Percentiles rank a stretch among this genome's conserved stretches.
These are phyloP conservation scores for Dendrocopos noguchii DNA, from an alignment of 2,113 vertebrate genomes.

Conservation along the genomic window DNA sequence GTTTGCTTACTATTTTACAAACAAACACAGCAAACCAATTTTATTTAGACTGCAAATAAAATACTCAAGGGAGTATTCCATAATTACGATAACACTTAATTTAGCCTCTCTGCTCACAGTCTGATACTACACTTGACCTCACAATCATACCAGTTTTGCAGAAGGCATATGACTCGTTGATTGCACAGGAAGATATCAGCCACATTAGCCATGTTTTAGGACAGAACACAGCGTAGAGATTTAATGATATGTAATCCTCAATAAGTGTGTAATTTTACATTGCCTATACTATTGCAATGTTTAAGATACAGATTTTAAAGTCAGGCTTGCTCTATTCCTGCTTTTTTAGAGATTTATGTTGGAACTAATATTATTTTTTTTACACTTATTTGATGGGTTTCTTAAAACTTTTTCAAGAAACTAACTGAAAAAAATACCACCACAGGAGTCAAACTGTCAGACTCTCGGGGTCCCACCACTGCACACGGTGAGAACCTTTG, in stretches of 20 bases:
- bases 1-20: not conserved
- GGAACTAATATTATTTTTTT: not conserved
- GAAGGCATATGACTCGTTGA: accelerated
- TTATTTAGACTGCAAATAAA: not conserved
- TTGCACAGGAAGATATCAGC: not conserved
- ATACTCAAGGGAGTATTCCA: not conserved
- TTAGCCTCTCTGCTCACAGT: not conserved
- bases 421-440: not conserved
- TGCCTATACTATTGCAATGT: not conserved
- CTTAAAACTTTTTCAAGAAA: not conserved
- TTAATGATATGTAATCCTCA: not conserved
- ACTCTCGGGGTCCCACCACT: not conserved
- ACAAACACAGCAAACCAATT: not conserved
- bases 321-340: not conserved
- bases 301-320: not conserved
- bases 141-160: not conserved
- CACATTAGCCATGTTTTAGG: not conserved
- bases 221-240: not conserved
- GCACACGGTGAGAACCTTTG: not conserved
- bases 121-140: not conserved
- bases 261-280: not conserved
- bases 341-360: not conserved
- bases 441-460: not conserved
- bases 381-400: not conserved
- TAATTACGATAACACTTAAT: not conserved